These are phyloP conservation scores for Aphidius colemani DNA, from an alignment of 2,888 invertebrate genomes.

Conservation along the genomic window DNA sequence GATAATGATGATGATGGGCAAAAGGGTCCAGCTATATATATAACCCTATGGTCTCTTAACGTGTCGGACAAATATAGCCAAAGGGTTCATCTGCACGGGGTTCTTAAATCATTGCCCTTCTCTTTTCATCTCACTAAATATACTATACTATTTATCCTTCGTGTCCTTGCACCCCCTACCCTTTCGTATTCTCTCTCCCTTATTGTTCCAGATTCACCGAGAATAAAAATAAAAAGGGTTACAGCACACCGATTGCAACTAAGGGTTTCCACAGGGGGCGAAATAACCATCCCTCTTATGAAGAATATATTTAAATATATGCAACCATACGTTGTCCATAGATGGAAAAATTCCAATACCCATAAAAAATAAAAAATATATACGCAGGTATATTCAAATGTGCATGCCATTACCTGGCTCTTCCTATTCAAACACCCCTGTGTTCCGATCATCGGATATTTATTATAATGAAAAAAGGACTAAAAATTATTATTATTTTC, in stretches of 20 bases:
- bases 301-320: conserved; percentile 52
- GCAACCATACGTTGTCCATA: conserved; percentile 49
- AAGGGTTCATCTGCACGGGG: too few species aligned
- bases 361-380: conserved; percentile 22
- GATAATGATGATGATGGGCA: too few species aligned
- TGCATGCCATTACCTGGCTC: conserved; percentile 56
- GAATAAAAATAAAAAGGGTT: neutral
- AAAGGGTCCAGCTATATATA: too few species aligned
- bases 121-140: too few species aligned
- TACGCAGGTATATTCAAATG: conserved; percentile 57
- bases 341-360: too few species aligned
- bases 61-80: too few species aligned
- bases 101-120: too few species aligned
- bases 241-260: conserved; percentile 2
- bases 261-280: conserved; percentile 30
- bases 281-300: conserved; percentile 48
- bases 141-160: too few species aligned
- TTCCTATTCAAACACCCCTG: conserved; percentile 58
- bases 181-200: too few species aligned
- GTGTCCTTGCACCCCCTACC: too few species aligned
- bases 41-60: too few species aligned
- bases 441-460: conserved; percentile 56
- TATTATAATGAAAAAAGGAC: conserved; percentile 50
- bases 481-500: conserved; percentile 1
- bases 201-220: too few species aligned